phyloP scores from a whole-genome alignment of 2,797 vertebrate species.

The Podargus strigoides region DNA sequence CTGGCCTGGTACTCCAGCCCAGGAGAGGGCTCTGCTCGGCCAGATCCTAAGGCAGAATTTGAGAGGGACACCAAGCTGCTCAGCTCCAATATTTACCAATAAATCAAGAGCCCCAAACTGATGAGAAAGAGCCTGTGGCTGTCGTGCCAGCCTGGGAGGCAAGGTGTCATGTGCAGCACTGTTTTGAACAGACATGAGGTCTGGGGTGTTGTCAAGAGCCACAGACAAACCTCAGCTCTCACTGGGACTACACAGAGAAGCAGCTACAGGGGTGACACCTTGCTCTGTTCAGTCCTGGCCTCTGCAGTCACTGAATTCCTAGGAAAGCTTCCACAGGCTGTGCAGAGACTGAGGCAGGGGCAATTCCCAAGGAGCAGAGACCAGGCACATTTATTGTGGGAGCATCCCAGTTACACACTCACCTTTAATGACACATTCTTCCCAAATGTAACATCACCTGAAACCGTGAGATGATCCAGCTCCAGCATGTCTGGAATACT shows the following conservation, averaged over 20 bases:
- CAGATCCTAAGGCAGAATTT: neutral
- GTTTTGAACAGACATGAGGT: neutral
- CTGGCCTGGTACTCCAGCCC: no score
- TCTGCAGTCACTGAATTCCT: neutral
- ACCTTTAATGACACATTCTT: conserved; percentile 97
- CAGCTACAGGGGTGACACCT: neutral
- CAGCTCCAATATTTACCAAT: no score
- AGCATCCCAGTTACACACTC: neutral
- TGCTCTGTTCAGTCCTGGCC: neutral
- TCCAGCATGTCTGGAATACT: conserved; percentile 99
- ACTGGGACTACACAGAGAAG: neutral
- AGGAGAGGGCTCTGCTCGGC: no score
- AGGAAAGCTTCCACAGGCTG: neutral
- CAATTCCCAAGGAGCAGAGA: neutral
- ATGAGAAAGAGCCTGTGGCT: neutral
- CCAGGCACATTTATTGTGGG: neutral
- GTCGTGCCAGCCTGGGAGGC: neutral
- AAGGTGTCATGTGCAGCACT: neutral
- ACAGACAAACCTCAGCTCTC: neutral
- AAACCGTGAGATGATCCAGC: conserved; percentile 97
- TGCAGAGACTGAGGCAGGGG: neutral
- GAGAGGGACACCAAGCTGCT: neutral
- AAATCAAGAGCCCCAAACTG: neutral
- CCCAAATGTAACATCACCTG: conserved; percentile 96
- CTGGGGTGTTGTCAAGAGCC: neutral